Evolutionary conservation across 1,140 invertebrate genomes (phyloP).

Genomic region (Cecropterus lyciades): DNA sequence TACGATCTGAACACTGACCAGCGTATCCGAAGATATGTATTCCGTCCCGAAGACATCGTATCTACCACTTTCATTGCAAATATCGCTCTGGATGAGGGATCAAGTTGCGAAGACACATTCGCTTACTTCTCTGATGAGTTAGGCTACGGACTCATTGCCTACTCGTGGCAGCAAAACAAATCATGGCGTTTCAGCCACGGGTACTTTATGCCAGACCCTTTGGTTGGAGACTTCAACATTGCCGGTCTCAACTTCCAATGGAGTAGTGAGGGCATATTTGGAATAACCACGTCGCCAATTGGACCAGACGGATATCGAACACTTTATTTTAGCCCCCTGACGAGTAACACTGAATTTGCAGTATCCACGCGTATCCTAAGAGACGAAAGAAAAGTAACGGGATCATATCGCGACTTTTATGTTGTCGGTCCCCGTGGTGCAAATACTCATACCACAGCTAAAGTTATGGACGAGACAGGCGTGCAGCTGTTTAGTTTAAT

Average conservation of each 20-base stretch:
- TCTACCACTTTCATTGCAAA: slow-evolving; percentile 92
- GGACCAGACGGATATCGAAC: slow-evolving; percentile 87
- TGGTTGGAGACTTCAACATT: slow-evolving; percentile 91
- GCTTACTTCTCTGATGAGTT: slow-evolving; percentile 93
- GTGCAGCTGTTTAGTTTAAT: slow-evolving; percentile 91
- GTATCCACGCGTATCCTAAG: slow-evolving; percentile 90
- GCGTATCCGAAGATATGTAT: slow-evolving; percentile 88
- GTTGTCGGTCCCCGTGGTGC: slow-evolving; percentile 87
- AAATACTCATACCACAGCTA: slow-evolving; percentile 88
- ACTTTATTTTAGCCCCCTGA: slow-evolving; percentile 91
- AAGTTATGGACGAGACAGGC: slow-evolving; percentile 89
- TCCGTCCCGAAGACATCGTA: slow-evolving; percentile 89
- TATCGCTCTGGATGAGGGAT: slow-evolving; percentile 91
- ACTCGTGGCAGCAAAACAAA: slow-evolving; percentile 89
- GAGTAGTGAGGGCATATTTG: slow-evolving; percentile 92
- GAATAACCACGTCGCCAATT: slow-evolving; percentile 88
- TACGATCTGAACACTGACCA: slow-evolving; percentile 90
- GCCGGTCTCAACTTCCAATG: slow-evolving; percentile 93
- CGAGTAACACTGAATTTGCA: slow-evolving; percentile 90
- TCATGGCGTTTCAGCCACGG: slow-evolving; percentile 91
- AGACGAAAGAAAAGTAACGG: slow-evolving; percentile 86
- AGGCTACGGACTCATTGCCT: slow-evolving; percentile 91
- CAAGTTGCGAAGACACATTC: slow-evolving; percentile 90
- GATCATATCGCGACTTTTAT: slow-evolving; percentile 90
- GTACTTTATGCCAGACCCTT: slow-evolving; percentile 91